Evolutionary conservation across 2,113 vertebrate species (phyloP).

Genomic region (Tetraodon nigroviridis): DNA sequence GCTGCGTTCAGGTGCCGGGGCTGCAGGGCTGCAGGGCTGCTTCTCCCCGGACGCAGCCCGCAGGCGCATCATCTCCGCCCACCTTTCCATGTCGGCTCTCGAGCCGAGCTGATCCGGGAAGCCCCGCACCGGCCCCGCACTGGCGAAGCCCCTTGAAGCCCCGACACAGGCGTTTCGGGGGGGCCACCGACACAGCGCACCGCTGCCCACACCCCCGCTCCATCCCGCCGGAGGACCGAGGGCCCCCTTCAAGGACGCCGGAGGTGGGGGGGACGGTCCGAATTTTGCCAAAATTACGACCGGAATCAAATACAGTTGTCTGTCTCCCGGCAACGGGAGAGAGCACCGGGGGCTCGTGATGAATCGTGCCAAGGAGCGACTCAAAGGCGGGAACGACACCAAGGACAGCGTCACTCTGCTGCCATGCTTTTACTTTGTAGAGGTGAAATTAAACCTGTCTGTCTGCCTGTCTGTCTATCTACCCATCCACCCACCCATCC

Average conservation of each 20-base stretch:
- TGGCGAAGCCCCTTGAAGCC: not conserved
- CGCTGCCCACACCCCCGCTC: conserved; percentile 1
- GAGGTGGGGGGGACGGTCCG: not conserved
- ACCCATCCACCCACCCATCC: conserved; percentile 21
- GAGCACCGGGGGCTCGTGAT: conserved; percentile 57
- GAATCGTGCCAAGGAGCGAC: conserved; percentile 65
- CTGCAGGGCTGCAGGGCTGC: not conserved
- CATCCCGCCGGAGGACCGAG: conserved; percentile 16
- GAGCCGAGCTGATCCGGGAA: not conserved
- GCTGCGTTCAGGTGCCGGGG: not conserved
- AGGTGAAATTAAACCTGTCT: conserved; percentile 42
- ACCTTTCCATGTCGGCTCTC: not conserved
- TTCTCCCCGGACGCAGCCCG: not conserved
- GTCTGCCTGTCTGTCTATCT: conserved; percentile 8
- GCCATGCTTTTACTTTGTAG: conserved; percentile 71
- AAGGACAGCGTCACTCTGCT: conserved; percentile 70
- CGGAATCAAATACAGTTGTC: conserved; percentile 62
- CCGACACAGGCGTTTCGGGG: conserved; percentile 12
- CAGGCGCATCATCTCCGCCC: too few relatives aligned
- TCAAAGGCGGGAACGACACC: conserved; percentile 65
- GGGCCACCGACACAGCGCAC: not conserved
- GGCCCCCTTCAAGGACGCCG: conserved; percentile 6
- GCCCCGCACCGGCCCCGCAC: not conserved
- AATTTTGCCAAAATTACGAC: conserved; percentile 63
- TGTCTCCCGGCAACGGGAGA: conserved; percentile 62